Base-by-base conservation (phyloP, 2,797 vertebrate genomes). In the Petrocephalus schoutedeni region DNA sequence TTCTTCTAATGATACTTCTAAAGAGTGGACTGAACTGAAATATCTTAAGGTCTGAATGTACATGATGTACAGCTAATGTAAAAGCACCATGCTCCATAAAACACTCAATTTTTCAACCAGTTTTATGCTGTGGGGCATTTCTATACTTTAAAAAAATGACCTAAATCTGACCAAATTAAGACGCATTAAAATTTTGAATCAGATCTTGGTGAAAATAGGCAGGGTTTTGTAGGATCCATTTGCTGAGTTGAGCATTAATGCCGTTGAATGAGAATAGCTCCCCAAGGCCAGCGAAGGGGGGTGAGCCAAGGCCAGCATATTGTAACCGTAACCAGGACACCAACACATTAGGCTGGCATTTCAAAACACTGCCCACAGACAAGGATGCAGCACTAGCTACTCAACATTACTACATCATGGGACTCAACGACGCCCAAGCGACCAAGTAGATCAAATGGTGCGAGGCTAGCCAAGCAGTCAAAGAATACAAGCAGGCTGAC, bases 241-340 rank as follows among this genome's bases (percentile, higher is more conserved):
- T 16, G 61, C 3, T 36, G 14, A 32, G 67, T 57, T 56, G 16
- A 41, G 28, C 58, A 85, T 86, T 77, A 86, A 74, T 45, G 53
- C 53, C 83, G 77, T n/a, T 86, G 28, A 28, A 74, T 85, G 87
- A 53, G 49, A 86, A 58, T 85, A 16, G 88, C 54, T 80, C 67
- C 67, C 88, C 64, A 21, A 56, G 71, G 88, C 87, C 14, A 14
- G 83, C 23, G 14, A 58, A 12, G 7, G 58, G 36, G 41, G 53
- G 49, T 9, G 19, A 61, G 45, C 21, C 12, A 56, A 86, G 83
- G 82, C 3, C 61, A 85, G 83, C 12, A 45, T 49, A 88, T 86
- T 88, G 87, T 61, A 71, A 85, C 83, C 56, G 61, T 88, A 71
- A 88, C 58, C 83, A 88, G 87, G 83, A 88, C 74, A 88, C 49